A percentile compares a stretch with the other conserved stretches of the same genome.
These are phyloP conservation scores for Mimumesa dahlbomi DNA, from an alignment of 2,888 invertebrate species.

Conservation along the genomic window DNA sequence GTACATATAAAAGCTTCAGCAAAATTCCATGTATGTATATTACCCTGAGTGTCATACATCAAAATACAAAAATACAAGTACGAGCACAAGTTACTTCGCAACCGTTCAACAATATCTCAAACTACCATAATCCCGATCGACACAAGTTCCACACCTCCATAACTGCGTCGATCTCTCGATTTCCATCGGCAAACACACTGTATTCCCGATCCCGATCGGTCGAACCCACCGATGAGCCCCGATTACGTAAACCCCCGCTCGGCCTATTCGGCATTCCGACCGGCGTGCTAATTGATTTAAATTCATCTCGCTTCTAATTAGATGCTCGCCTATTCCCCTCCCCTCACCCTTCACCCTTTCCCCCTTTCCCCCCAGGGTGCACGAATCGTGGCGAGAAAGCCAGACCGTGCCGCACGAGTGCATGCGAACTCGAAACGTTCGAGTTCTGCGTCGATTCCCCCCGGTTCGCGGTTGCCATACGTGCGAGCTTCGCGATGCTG, in stretches of 20 bases:
- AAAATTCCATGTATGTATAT: too few relatives aligned
- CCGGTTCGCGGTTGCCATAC: slow-evolving; percentile 67
- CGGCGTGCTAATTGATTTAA: slow-evolving; percentile 43
- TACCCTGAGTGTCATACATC: too few relatives aligned
- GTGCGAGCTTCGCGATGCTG: slow-evolving; percentile 74
- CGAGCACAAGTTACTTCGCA: too few relatives aligned
- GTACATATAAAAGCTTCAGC: too few relatives aligned
- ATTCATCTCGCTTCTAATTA: slow-evolving; percentile 43
- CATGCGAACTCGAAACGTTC: slow-evolving; percentile 38
- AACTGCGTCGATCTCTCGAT: too few relatives aligned
- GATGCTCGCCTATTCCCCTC: slow-evolving; percentile 19
- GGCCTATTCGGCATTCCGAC: slow-evolving; percentile 31
- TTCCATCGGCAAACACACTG: too few relatives aligned
- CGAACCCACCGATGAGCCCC: not conserved
- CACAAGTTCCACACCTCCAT: too few relatives aligned
- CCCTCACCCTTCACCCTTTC: too few relatives aligned
- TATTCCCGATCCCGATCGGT: too few relatives aligned
- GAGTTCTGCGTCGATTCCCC: slow-evolving; percentile 40
- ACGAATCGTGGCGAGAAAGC: slow-evolving; percentile 32
- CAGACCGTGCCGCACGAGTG: slow-evolving; percentile 42
- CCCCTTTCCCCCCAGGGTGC: not conserved
- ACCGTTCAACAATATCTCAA: too few relatives aligned
- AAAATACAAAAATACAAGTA: too few relatives aligned
- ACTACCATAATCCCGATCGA: too few relatives aligned
- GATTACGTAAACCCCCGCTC: slow-evolving; percentile 24